phyloP scores from a whole-genome alignment of 1,140 invertebrate species.

The Reticulitermes speratus region DNA sequence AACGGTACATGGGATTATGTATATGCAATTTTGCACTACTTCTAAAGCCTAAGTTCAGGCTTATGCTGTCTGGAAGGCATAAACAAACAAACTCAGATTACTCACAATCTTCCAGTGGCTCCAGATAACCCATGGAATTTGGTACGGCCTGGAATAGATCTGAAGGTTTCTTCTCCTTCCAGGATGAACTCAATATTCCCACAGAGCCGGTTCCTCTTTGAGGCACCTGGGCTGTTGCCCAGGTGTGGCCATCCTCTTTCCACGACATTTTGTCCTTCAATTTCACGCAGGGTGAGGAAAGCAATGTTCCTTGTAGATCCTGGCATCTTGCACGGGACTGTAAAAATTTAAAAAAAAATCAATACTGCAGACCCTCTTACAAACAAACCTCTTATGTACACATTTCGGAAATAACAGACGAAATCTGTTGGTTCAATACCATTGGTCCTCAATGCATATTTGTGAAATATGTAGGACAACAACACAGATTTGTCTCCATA shows the following conservation, averaged over 20 bases:
- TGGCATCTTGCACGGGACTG: constrained; percentile 31
- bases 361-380: neutral
- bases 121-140: neutral
- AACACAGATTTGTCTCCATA: no score
- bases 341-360: neutral
- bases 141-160: neutral
- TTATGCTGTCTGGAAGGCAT: no score
- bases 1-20: no score
- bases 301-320: neutral
- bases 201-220: neutral
- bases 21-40: no score
- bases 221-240: neutral
- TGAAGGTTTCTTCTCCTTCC: neutral
- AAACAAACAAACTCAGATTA: neutral
- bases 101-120: neutral
- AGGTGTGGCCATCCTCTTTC: neutral
- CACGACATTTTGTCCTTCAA: neutral
- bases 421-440: no score
- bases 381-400: neutral
- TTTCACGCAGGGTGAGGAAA: neutral
- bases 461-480: no score
- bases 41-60: no score
- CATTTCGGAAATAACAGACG: no score
- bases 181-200: neutral
- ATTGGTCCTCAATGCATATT: no score